Evolutionary conservation across 2,113 vertebrate genomes (phyloP), one percentile per base, ranked within the genome.

Genomic region (Clinocottus analis): DNA sequence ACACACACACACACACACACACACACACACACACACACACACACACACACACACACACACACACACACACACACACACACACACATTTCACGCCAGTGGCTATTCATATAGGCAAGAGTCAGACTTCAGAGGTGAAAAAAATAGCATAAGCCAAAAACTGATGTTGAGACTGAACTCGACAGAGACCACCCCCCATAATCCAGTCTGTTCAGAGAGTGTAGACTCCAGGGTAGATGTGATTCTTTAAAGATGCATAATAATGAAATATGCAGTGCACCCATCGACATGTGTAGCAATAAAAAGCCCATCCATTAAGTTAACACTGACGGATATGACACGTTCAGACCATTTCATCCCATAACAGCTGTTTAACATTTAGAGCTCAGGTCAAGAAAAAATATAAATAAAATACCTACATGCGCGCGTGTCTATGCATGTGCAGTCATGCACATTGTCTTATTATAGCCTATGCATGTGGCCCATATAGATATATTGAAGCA

Each of bases 21-120:
- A 33, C 59, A 95, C 94, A 95, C 64, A 79, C 66, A 82, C 95
- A 95, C 94, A 94, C 53, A 61, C 65, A 72, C 56, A 67, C 66
- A 72, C 63, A 62, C 67, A 61, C 60, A 60, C 51, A 64, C 76
- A 95, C 65, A 73, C 94, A 80, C 93, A 95, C 59, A 37, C 59
- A 95, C 94, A 95, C 64, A 81, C 66, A 82, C 67, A 84, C 79
- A 82, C 93, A 95, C 94, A 95, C 94, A 95, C 94, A 94, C 67
- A 82, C 71, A 85, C 81, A 82, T 60, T 80, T 96, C 96, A 96
- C 92, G 90, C 94, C 94, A 96, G 95, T 94, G 95, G 95, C 95
- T 95, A 96, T 97, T 96, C 95, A 97, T 96, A 95, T 96, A 95
- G 94, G 96, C 96, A 95, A 96, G 95, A 96, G 76, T 67, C 74